Evolutionary conservation across 2,113 vertebrate genomes (phyloP).

Genomic region (Spea bombifrons): DNA sequence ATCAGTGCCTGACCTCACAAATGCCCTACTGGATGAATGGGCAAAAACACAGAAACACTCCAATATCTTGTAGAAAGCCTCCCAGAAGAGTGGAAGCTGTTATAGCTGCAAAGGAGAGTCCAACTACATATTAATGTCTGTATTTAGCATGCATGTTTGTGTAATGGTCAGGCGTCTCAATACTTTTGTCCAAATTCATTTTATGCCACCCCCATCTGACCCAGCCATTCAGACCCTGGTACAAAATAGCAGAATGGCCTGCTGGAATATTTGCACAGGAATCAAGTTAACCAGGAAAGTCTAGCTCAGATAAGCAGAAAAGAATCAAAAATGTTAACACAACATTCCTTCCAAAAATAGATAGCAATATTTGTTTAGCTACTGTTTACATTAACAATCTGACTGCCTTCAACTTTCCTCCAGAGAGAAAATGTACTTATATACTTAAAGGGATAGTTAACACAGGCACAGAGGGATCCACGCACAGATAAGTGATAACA

Average conservation of each 20-base stretch:
- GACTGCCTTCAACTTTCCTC: constrained; percentile 21
- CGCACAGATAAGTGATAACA: constrained; percentile 37
- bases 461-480: constrained; percentile 23
- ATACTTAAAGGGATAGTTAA: constrained; percentile 43
- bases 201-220: not conserved
- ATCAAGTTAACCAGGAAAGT: constrained; percentile 43
- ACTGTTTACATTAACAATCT: constrained; percentile 34
- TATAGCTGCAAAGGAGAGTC: too few relatives aligned
- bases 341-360: constrained; percentile 45
- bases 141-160: too few relatives aligned
- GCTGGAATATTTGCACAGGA: constrained; percentile 16
- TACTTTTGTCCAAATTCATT: not conserved
- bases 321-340: constrained; percentile 51
- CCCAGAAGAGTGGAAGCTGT: too few relatives aligned
- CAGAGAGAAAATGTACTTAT: constrained; percentile 49
- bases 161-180: too few relatives aligned
- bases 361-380: constrained; percentile 15
- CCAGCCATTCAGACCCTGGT: not conserved
- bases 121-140: too few relatives aligned
- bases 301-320: constrained; percentile 34
- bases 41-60: too few relatives aligned
- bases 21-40: too few relatives aligned
- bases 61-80: too few relatives aligned
- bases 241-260: not conserved
- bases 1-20: too few relatives aligned